Conservation (phyloP, 1,140 invertebrate species). For the Metopolophium dirhodum region DNA sequence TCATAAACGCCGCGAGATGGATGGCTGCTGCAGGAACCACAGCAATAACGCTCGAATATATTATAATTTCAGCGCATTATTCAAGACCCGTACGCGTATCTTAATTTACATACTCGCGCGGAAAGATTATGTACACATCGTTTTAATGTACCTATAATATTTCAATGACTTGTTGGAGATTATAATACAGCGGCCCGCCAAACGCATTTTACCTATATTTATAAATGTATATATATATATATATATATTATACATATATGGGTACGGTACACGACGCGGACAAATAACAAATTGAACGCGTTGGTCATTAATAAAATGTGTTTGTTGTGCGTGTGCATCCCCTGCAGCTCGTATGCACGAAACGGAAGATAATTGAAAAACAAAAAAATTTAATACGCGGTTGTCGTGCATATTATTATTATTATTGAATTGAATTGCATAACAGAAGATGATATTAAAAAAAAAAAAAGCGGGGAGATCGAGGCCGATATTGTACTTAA, state of each 20-base stretch:
- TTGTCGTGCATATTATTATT: neutral
- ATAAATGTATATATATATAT: too few species aligned
- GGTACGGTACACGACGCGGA: neutral
- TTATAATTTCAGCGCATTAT: neutral
- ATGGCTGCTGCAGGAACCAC: neutral
- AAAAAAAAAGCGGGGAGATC: neutral
- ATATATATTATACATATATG: neutral
- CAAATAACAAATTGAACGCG: neutral
- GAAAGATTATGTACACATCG: neutral
- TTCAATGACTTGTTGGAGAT: too few species aligned
- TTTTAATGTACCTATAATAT: too few species aligned
- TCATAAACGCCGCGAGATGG: constrained; percentile 2
- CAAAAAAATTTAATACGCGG: neutral
- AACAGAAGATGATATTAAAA: neutral
- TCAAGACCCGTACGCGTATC: neutral
- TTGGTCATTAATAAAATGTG: neutral
- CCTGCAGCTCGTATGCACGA: too few species aligned
- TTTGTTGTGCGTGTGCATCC: neutral
- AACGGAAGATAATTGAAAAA: constrained; percentile 15
- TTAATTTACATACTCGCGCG: neutral
- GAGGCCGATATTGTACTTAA: constrained; percentile 42
- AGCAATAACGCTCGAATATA: neutral
- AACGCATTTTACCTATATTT: neutral
- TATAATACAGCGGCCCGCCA: neutral
- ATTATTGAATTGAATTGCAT: neutral